phyloP scores from a whole-genome alignment of 2,888 invertebrate species.

The Melinaea menophilus region DNA sequence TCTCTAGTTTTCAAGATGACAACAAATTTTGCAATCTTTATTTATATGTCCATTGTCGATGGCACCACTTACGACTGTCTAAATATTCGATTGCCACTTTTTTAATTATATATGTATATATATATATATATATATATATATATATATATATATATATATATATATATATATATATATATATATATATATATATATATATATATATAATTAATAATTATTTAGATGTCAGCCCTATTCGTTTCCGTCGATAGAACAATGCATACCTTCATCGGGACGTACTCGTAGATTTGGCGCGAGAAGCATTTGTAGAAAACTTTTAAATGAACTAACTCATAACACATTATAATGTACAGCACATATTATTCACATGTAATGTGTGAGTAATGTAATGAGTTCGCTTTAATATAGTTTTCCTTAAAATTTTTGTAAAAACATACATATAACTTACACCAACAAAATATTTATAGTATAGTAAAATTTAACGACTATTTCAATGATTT shows the following conservation, averaged over 20 bases:
- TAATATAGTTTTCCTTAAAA: no score
- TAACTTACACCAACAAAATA: no score
- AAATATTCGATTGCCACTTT: no score
- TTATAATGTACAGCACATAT: not conserved
- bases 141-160: slow-evolving; percentile 7
- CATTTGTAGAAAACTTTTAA: slow-evolving; percentile 15
- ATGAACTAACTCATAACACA: slow-evolving; percentile 12
- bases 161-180: slow-evolving; percentile 7
- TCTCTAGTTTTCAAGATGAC: no score
- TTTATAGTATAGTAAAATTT: no score
- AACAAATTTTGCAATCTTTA: no score
- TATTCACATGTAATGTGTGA: no score
- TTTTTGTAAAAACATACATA: no score
- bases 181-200: slow-evolving; percentile 5
- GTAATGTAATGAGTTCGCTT: no score
- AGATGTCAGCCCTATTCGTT: slow-evolving; percentile 15
- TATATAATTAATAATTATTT: not conserved
- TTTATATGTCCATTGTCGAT: no score
- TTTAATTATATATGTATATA: not conserved
- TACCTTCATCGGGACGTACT: slow-evolving; percentile 17
- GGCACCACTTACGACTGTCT: no score
- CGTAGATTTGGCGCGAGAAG: slow-evolving; percentile 23
- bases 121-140: slow-evolving; percentile 9
- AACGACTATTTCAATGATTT: no score
- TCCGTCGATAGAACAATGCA: slow-evolving; percentile 20